phyloP scores from a whole-genome alignment of 2,797 vertebrate genomes.

The Pantherophis vulpinus region DNA sequence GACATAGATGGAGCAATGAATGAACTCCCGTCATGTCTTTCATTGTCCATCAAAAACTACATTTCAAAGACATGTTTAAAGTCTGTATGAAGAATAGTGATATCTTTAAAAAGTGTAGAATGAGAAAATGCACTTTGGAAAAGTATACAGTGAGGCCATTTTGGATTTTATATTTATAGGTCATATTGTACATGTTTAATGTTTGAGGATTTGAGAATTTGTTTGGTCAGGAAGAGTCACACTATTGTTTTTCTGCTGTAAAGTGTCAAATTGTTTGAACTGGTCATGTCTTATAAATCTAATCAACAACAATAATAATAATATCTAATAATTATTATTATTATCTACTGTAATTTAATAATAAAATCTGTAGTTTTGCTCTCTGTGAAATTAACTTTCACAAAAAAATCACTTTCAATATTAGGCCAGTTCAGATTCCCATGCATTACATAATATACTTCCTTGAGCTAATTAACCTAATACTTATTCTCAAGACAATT shows the following conservation, averaged over 20 bases:
- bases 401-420: constrained; percentile 23
- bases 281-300: neutral
- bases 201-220: neutral
- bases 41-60: neutral
- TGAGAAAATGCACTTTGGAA: neutral
- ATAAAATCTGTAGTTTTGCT: constrained; percentile 25
- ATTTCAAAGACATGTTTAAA: neutral
- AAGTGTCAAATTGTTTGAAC: neutral
- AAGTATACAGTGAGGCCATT: neutral
- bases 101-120: neutral
- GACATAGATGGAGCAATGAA: neutral
- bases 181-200: neutral
- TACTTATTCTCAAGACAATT: constrained; percentile 5
- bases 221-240: neutral
- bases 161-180: neutral
- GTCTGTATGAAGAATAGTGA: neutral
- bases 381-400: constrained; percentile 28
- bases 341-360: neutral
- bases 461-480: constrained; percentile 40
- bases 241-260: neutral
- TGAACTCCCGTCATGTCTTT: neutral
- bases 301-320: neutral
- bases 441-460: constrained; percentile 28
- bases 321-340: neutral
- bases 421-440: constrained; percentile 10